Percentiles rank a stretch among this genome's conserved stretches.
phyloP scores from a whole-genome alignment of 2,113 vertebrate species.

The Chlamydotis undulata region DNA sequence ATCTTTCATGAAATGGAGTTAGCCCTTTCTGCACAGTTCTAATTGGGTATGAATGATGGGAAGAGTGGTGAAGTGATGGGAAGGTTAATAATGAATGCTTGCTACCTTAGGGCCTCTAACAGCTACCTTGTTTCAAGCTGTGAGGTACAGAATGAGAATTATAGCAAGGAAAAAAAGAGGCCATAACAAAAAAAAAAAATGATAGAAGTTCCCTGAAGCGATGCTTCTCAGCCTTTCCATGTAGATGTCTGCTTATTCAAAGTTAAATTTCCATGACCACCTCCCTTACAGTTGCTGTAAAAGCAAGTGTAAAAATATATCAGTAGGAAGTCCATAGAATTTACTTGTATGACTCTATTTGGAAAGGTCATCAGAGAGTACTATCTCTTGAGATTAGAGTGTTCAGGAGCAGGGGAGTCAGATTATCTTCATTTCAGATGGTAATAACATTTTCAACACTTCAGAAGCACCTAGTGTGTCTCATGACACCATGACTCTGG shows the following conservation, averaged over 20 bases:
- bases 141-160: not conserved
- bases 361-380: not conserved
- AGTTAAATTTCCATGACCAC: constrained; percentile 1
- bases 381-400: not conserved
- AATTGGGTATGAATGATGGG: not conserved
- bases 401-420: not conserved
- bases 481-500: not conserved
- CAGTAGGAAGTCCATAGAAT: not conserved
- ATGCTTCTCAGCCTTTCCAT: not conserved
- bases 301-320: not conserved
- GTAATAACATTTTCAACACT: constrained; percentile 9
- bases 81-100: not conserved
- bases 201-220: not conserved
- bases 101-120: not conserved
- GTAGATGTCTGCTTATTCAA: not conserved
- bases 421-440: constrained; percentile 11
- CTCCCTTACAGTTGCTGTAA: not conserved
- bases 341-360: not conserved
- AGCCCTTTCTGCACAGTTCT: not conserved
- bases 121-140: not conserved
- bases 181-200: not conserved
- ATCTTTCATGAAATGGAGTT: not conserved
- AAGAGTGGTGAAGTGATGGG: not conserved
- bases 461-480: not conserved
- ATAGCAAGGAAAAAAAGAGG: not conserved